These are phyloP conservation scores for Drosophila fulvimacula DNA, from an alignment of 2,888 invertebrate species.

Conservation along the genomic window DNA sequence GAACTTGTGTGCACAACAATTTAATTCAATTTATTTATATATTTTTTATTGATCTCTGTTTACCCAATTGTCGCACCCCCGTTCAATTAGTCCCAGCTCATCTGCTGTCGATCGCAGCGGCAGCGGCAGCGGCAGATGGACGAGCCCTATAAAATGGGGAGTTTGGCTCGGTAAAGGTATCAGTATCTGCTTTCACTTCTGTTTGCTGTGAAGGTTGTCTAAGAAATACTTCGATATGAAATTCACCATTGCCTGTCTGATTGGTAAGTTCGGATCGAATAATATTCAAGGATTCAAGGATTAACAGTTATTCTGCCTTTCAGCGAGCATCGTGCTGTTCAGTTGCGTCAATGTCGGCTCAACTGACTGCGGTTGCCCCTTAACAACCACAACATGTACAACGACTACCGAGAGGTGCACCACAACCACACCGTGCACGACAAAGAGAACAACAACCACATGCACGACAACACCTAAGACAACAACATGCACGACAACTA, in stretches of 20 bases:
- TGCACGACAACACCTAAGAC: no score
- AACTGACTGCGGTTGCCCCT: not conserved
- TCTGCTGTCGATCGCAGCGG: no score
- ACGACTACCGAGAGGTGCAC: no score
- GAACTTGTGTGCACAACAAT: not conserved
- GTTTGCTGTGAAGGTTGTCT: conserved; percentile 7
- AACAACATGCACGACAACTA: no score
- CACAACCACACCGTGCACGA: no score
- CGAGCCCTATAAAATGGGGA: conserved; percentile 17
- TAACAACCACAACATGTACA: no score
- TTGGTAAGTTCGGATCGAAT: conserved; percentile 21
- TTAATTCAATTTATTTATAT: conserved; percentile 1
- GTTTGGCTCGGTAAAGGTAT: not conserved
- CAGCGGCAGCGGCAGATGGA: not conserved
- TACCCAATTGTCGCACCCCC: not conserved
- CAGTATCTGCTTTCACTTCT: conserved; percentile 17
- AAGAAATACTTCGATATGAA: conserved; percentile 19
- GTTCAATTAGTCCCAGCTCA: not conserved
- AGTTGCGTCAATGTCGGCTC: not conserved
- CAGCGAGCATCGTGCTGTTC: conserved; percentile 19
- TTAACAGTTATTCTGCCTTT: not conserved
- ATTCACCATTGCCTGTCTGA: conserved; percentile 8
- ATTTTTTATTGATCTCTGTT: conserved; percentile 3
- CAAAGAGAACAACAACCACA: no score
- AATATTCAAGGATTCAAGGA: not conserved